Evolutionary conservation across 2,888 invertebrate species (phyloP).

Genomic region (Heliconius ethilla): DNA sequence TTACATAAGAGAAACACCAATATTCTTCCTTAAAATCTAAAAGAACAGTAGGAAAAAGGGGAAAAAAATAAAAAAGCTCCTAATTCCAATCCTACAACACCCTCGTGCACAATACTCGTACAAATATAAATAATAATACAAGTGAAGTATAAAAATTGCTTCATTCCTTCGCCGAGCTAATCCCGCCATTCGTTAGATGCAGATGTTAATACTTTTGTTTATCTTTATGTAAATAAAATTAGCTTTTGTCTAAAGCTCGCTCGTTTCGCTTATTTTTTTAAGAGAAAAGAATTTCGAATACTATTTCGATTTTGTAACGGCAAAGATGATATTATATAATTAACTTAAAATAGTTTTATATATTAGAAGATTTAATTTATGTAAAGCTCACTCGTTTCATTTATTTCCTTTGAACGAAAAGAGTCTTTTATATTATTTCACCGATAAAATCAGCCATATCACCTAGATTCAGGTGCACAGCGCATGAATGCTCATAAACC

Average conservation of each 20-base stretch:
- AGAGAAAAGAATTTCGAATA: background rate
- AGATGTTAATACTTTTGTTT: constrained; percentile 35
- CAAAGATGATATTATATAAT: no score
- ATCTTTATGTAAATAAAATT: constrained; percentile 28
- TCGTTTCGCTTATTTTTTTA: background rate
- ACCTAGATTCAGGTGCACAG: background rate
- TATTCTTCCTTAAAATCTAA: background rate
- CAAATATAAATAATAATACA: constrained; percentile 28
- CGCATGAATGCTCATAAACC: background rate
- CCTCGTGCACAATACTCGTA: background rate
- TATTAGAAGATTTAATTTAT: no score
- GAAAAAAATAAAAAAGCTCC: background rate
- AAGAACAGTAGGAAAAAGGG: background rate
- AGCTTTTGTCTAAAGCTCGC: background rate
- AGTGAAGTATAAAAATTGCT: constrained; percentile 41
- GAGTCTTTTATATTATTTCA: no score
- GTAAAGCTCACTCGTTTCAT: no score
- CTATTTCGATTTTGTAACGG: background rate
- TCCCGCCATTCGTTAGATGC: constrained; percentile 31
- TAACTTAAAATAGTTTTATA: no score
- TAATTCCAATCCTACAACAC: background rate
- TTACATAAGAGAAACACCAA: background rate
- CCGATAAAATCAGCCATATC: no score
- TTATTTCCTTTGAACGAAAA: no score
- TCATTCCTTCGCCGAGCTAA: constrained; percentile 33